Conservation (phyloP, 1,140 invertebrate genomes). For the Aphaenogaster rudis region DNA sequence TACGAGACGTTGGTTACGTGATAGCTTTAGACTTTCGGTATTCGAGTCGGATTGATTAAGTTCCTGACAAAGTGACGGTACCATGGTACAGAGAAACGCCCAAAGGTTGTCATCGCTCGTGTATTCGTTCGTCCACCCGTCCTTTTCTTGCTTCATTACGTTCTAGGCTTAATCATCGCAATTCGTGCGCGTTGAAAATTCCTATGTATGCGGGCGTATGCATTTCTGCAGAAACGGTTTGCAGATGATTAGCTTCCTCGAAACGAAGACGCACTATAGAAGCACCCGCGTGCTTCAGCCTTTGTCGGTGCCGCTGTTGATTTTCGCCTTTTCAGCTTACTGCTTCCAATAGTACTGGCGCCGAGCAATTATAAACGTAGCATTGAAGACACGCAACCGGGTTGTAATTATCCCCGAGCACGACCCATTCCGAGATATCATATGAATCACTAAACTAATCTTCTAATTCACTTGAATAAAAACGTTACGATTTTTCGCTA, state of each 20-base stretch:
- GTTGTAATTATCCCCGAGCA: conserved; percentile 11
- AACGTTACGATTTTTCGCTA: neutral
- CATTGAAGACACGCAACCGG: conserved; percentile 3
- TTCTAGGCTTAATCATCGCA: conserved; percentile 67
- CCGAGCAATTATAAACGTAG: conserved; percentile 6
- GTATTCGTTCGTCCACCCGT: conserved; percentile 67
- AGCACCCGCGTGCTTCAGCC: neutral
- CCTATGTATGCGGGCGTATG: conserved; percentile 7
- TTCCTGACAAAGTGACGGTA: conserved; percentile 70
- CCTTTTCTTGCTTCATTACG: neutral
- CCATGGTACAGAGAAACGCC: conserved; percentile 58
- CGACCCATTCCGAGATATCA: neutral
- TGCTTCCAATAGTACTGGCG: neutral
- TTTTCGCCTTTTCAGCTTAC: conserved; percentile 32
- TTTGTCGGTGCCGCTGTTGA: conserved; percentile 48
- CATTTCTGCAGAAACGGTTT: conserved; percentile 24
- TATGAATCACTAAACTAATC: neutral
- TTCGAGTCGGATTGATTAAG: conserved; percentile 77
- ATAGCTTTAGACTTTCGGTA: conserved; percentile 73
- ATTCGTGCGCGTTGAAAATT: neutral
- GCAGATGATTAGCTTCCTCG: conserved; percentile 52
- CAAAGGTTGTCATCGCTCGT: conserved; percentile 71
- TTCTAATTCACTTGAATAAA: neutral
- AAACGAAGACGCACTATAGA: conserved; percentile 28
- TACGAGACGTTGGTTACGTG: neutral